Conservation (phyloP, 2,113 vertebrate species). For the Lagopus muta region DNA sequence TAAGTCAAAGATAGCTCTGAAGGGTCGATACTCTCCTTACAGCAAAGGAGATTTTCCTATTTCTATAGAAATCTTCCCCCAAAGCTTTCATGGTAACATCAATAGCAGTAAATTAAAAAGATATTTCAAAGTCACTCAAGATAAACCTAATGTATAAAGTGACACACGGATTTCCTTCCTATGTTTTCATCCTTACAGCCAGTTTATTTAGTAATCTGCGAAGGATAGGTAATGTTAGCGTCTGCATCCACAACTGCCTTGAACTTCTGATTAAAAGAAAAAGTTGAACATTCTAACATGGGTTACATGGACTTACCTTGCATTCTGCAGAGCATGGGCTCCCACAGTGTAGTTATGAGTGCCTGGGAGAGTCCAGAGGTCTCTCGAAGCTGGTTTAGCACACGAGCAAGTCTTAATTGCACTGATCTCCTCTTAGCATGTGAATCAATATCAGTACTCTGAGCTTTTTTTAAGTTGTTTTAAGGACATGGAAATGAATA, state of each 20-base stretch:
- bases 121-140: neutral
- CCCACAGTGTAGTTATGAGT: neutral
- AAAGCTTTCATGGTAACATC: neutral
- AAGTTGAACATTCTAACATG: neutral
- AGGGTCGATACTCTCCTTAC: neutral
- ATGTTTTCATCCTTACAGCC: neutral
- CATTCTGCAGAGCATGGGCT: neutral
- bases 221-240: neutral
- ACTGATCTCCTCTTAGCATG: neutral
- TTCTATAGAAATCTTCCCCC: neutral
- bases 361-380: neutral
- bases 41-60: neutral
- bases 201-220: neutral
- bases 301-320: accelerated
- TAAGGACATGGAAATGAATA: neutral
- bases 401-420: neutral
- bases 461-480: neutral
- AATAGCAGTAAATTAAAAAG: neutral
- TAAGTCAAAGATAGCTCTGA: neutral
- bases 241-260: accelerated
- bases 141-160: neutral
- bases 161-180: neutral
- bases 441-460: neutral
- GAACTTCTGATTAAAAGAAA: neutral
- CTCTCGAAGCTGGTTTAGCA: neutral